A percentile compares a stretch with the other conserved stretches of the same genome.
Evolutionary conservation across 2,888 invertebrate genomes (phyloP).

Genomic region (Plebejus argus): DNA sequence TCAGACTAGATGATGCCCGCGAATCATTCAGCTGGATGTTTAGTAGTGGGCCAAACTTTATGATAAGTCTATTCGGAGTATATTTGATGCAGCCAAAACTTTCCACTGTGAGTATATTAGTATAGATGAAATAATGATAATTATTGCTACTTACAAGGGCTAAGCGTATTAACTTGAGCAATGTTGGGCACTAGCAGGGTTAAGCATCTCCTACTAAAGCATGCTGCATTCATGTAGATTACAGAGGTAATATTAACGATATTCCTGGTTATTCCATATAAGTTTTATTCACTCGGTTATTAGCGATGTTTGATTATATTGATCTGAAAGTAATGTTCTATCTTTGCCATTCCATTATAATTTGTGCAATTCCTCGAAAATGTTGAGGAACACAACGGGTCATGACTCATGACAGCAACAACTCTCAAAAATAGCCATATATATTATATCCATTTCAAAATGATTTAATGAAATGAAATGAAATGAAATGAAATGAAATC

Average conservation of each 20-base stretch:
- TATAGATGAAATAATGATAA: neutral
- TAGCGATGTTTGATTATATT: neutral
- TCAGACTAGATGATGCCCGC: neutral
- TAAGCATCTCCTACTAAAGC: neutral
- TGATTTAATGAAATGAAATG: too few species aligned
- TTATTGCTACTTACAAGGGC: constrained; percentile 16
- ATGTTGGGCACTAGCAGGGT: neutral
- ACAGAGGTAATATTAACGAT: neutral
- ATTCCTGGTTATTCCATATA: neutral
- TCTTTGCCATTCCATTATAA: neutral
- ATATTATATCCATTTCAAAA: too few species aligned
- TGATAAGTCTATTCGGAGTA: neutral
- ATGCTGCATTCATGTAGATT: neutral
- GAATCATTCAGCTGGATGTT: neutral
- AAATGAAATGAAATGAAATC: too few species aligned
- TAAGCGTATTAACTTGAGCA: constrained; percentile 13
- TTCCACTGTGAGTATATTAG: neutral
- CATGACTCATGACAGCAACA: neutral
- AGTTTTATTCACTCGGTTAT: neutral
- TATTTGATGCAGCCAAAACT: neutral
- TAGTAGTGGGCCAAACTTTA: neutral
- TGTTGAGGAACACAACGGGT: neutral
- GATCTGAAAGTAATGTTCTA: neutral
- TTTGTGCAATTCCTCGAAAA: neutral
- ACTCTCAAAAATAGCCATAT: neutral